These are phyloP conservation scores for Chondrosia reniformis DNA, from an alignment of 37 sponge, comb jelly and placozoan species.

Conservation along the genomic window DNA sequence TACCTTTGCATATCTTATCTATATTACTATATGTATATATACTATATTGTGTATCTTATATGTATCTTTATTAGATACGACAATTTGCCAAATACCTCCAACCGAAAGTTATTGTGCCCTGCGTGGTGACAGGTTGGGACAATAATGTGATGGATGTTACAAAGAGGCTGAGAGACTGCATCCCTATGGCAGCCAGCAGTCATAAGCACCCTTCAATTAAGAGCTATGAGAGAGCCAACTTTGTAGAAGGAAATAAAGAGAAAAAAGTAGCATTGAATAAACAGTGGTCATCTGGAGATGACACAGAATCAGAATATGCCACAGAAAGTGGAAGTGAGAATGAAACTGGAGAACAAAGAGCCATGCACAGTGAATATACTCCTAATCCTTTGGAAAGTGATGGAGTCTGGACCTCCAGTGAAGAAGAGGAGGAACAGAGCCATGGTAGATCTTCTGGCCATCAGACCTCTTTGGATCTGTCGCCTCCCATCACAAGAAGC, in stretches of 20 bases:
- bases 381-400: no score
- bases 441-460: not conserved
- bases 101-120: constrained; percentile 62
- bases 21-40: not conserved
- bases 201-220: no score
- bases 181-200: no score
- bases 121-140: constrained; percentile 52
- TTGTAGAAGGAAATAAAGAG: no score
- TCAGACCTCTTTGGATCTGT: constrained; percentile 18
- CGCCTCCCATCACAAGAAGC: not conserved
- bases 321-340: not conserved
- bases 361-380: no score
- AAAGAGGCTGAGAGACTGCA: constrained; percentile 7
- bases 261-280: no score
- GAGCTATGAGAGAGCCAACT: no score
- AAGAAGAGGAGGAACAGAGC: not conserved
- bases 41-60: not conserved
- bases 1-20: no score
- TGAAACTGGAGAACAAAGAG: not conserved
- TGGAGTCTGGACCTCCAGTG: no score
- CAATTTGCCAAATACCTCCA: constrained; percentile 54
- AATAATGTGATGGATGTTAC: not conserved
- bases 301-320: not conserved
- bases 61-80: not conserved
- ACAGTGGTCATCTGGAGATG: constrained; percentile 11